Conservation (phyloP, 2,888 invertebrate species). For the Cephonodes hylas region DNA sequence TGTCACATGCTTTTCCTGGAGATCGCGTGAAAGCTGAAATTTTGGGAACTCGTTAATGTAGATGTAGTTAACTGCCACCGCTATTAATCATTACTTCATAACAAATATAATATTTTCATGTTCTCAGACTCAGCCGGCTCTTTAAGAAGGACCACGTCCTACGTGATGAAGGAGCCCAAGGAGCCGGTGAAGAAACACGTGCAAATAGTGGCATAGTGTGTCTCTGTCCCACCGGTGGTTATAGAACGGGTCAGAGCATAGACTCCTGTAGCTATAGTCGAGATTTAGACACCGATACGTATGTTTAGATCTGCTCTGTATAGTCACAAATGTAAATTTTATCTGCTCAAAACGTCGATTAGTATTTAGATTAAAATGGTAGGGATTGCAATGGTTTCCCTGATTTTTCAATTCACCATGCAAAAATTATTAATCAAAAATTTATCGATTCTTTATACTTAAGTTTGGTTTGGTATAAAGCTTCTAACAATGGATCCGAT, state of each 20-base stretch:
- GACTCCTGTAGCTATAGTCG: neutral
- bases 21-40: no score
- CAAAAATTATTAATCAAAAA: no score
- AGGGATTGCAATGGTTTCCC: neutral
- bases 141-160: constrained; percentile 65
- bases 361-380: neutral
- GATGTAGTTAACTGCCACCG: no score
- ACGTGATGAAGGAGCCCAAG: constrained; percentile 66
- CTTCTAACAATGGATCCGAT: neutral
- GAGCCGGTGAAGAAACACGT: constrained; percentile 67
- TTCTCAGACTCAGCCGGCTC: constrained; percentile 60
- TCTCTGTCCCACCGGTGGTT: neutral
- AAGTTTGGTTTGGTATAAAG: neutral
- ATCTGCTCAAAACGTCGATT: no score
- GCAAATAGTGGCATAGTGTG: constrained; percentile 62
- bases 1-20: no score
- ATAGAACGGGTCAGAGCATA: neutral
- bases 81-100: no score
- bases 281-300: neutral
- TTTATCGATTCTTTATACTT: no score
- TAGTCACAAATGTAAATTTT: neutral
- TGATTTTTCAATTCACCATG: no score
- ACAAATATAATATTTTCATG: neutral
- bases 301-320: neutral
- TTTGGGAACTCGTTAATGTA: no score